phyloP scores from a whole-genome alignment of 2,797 vertebrate genomes.

The Okamejei kenojei region DNA sequence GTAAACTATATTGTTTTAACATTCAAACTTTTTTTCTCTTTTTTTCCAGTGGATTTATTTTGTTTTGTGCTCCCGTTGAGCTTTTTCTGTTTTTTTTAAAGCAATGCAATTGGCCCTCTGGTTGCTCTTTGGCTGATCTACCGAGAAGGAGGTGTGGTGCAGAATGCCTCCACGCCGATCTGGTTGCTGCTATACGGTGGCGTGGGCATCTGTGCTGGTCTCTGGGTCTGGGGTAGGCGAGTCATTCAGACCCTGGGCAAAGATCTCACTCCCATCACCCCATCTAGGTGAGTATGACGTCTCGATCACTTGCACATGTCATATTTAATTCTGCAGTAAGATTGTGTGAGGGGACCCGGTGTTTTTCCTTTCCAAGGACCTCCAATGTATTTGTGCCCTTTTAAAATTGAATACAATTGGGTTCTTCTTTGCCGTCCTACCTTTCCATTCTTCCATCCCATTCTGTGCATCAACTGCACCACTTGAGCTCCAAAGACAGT shows the following conservation, averaged over 20 bases:
- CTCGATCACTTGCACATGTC: neutral
- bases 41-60: neutral
- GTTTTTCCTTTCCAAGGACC: neutral
- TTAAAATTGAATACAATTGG: neutral
- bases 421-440: neutral
- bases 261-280: slow-evolving; percentile 92
- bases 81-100: slow-evolving; percentile 46
- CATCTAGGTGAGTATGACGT: slow-evolving; percentile 71
- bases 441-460: neutral
- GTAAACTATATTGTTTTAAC: neutral
- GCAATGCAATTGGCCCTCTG: slow-evolving; percentile 91
- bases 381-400: neutral
- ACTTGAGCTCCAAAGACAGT: neutral
- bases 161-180: slow-evolving; percentile 72
- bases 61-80: neutral
- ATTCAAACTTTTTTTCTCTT: neutral
- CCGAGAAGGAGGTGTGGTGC: slow-evolving; percentile 61
- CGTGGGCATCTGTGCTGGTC: slow-evolving; percentile 77
- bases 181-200: slow-evolving; percentile 90
- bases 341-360: no score
- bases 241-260: slow-evolving; percentile 96
- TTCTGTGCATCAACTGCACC: neutral
- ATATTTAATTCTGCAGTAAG: neutral
- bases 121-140: slow-evolving; percentile 86
- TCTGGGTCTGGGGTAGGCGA: slow-evolving; percentile 92